Conservation (phyloP, 2,888 invertebrate genomes). For the Synanthedon tipuliformis region DNA sequence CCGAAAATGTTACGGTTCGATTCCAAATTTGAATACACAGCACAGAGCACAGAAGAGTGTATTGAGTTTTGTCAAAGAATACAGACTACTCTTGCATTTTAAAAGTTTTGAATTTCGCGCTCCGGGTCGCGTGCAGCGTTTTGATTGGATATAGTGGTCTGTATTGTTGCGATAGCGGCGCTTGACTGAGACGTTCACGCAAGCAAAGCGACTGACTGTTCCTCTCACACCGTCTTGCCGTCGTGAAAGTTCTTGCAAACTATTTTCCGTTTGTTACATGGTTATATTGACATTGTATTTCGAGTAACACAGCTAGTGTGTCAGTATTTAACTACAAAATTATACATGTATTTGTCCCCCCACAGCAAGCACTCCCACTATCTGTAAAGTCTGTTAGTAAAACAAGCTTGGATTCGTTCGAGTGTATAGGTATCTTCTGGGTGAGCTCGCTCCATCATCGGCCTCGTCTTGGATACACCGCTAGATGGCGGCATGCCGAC, state of each 20-base stretch:
- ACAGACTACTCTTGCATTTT: background rate
- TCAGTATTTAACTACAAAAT: too few species aligned
- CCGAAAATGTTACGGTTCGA: background rate
- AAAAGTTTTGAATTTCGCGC: background rate
- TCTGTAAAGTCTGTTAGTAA: too few species aligned
- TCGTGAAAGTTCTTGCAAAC: slow-evolving; percentile 13
- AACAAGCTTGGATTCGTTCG: too few species aligned
- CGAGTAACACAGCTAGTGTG: too few species aligned
- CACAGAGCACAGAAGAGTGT: slow-evolving; percentile 8
- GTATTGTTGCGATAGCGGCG: slow-evolving; percentile 14
- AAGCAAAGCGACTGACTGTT: slow-evolving; percentile 25
- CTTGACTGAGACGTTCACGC: slow-evolving; percentile 35
- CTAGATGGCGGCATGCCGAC: too few species aligned
- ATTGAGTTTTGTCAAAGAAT: background rate
- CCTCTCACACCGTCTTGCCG: slow-evolving; percentile 25
- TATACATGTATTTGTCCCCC: too few species aligned
- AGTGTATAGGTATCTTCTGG: too few species aligned
- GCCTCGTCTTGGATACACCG: too few species aligned
- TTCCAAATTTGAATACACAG: slow-evolving; percentile 4
- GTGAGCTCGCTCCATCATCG: too few species aligned
- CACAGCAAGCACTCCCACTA: too few species aligned
- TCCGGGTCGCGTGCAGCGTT: background rate
- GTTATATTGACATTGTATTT: background rate
- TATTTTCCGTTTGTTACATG: slow-evolving; percentile 3
- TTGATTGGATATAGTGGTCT: background rate